Evolutionary conservation across 2,113 vertebrate species (phyloP), one percentile per base, ranked within the genome.

Genomic region (Micronycteris hirsuta): DNA sequence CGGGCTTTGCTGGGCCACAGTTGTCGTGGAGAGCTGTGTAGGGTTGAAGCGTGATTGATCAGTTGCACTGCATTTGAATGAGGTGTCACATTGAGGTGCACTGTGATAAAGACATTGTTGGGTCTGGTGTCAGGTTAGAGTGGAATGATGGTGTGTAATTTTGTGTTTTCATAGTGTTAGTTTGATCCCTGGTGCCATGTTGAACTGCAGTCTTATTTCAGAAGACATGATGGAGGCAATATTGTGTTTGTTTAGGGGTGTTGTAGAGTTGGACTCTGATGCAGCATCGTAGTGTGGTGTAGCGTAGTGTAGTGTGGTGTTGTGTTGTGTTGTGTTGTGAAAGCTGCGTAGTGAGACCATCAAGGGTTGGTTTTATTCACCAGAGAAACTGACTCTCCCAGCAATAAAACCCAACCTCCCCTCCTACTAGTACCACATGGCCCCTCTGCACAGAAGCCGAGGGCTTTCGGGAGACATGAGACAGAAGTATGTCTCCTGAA

Each of bases 191-290:
- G 49, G 28, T 4, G 70, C 80, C 81, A 19, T 1, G 1, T 5
- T 31, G 49, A 22, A 43, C 63, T 26, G 20, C 8, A 31, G 28
- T 6, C 43, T 28, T 17, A 12, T 52, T 71, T 71, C 45, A 14
- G 47, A n/a, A 81, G 93, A 22, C 8, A 0, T 0, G 0, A 1
- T 28, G n/a, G 70, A 3, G 4, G 17, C 41, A 15, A 2, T 0
- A 1, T 5, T 47, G 24, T 13, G 58, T 12, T 65, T 5, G 4
- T 10, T 61, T 9, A 4, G 38, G 54, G 47, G 28, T 33, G 0
- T 15, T 3, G 0, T 24, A 45, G n/a, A 47, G 70, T 13, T 33
- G 22, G 61, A 8, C 65, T 31, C 0, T 24, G 41, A 38, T 3
- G 3, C 1, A 2, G 0, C n/a, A 0, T 11, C 11, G 12, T 33